phyloP scores from a whole-genome alignment of 64 coral and sea anemone species.

The Porites lutea region DNA sequence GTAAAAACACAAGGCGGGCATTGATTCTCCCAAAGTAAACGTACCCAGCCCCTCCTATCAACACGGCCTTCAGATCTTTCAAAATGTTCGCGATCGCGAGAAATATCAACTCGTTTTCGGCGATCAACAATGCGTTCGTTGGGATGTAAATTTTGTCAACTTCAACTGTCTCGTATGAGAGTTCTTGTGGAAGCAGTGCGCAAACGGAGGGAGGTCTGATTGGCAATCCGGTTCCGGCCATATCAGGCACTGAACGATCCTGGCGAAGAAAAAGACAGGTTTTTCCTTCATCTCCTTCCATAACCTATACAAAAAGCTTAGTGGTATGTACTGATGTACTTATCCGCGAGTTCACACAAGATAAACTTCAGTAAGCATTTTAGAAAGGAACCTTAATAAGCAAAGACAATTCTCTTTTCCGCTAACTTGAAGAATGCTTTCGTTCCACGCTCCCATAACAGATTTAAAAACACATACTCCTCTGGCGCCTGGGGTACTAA shows the following conservation, averaged over 20 bases:
- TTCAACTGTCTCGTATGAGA: conserved; percentile 19
- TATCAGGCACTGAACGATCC: not conserved
- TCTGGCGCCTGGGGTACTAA: too few species aligned
- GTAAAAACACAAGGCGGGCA: conserved; percentile 13
- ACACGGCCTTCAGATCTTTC: conserved; percentile 22
- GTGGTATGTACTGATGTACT: too few species aligned
- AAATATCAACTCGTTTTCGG: conserved; percentile 38
- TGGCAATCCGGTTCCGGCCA: not conserved
- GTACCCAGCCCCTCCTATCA: conserved; percentile 12
- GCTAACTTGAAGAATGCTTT: too few species aligned
- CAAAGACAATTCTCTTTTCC: too few species aligned
- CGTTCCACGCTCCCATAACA: too few species aligned
- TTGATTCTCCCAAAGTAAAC: conserved; percentile 38
- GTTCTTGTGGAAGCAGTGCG: not conserved
- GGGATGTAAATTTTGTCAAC: conserved; percentile 17
- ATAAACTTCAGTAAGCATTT: too few species aligned
- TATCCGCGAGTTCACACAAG: too few species aligned
- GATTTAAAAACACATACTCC: too few species aligned
- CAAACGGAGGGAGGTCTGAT: conserved; percentile 3
- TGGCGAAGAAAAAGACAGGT: not conserved
- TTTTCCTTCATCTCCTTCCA: too few species aligned
- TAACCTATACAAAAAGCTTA: too few species aligned
- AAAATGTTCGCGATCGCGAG: conserved; percentile 3
- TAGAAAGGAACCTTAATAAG: too few species aligned
- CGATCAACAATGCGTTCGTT: not conserved